Conservation (phyloP, 2,113 vertebrate genomes). For the Silurus asotus region DNA sequence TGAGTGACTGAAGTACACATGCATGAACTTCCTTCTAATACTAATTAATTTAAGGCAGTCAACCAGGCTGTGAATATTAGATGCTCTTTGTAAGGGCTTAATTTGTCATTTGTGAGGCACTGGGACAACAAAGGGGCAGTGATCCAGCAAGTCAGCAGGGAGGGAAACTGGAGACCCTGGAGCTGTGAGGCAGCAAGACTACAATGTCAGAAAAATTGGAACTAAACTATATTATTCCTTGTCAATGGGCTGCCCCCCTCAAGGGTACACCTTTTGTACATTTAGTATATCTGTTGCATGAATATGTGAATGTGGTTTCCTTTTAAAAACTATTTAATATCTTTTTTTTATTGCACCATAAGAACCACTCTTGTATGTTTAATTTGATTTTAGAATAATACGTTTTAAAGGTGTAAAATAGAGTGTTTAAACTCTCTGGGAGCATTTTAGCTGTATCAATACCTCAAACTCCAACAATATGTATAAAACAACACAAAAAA, state of each 20-base stretch:
- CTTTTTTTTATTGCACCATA: not conserved
- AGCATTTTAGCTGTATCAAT: not conserved
- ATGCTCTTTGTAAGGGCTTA: not conserved
- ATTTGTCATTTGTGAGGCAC: slow-evolving; percentile 8
- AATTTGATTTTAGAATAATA: not conserved
- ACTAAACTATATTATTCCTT: not conserved
- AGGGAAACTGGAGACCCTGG: slow-evolving; percentile 11
- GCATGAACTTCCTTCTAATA: not conserved
- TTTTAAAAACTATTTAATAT: not conserved
- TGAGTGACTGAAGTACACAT: not conserved
- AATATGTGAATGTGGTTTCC: not conserved
- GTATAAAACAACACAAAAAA: not conserved
- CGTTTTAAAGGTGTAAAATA: not conserved
- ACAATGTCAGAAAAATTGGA: not conserved
- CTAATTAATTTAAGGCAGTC: slow-evolving; percentile 5
- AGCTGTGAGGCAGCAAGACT: not conserved
- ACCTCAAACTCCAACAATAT: not conserved
- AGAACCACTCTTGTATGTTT: not conserved
- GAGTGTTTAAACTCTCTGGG: not conserved
- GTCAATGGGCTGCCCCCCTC: not conserved
- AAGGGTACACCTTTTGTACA: not conserved
- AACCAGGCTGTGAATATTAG: slow-evolving; percentile 4
- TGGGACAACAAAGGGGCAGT: not conserved
- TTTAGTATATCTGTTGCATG: not conserved
- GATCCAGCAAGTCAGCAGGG: slow-evolving; percentile 7